A percentile compares a stretch with the other conserved stretches of the same genome.
These are phyloP conservation scores for Sternarchorhynchus goeldii DNA, from an alignment of 2,797 vertebrate species.

Conservation along the genomic window DNA sequence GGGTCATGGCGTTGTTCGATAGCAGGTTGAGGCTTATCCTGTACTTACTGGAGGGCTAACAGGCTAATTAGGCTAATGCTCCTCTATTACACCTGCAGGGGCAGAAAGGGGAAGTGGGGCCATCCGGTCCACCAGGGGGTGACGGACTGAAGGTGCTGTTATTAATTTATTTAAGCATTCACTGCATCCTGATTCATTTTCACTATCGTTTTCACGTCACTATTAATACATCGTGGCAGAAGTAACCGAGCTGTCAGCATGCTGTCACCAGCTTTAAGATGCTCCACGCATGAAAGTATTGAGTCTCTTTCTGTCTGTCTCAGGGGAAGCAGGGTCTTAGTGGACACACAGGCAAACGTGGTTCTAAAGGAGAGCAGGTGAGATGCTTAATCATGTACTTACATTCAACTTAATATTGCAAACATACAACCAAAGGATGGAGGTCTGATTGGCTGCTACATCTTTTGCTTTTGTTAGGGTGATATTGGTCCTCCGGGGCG, in stretches of 20 bases:
- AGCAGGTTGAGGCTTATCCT: constrained; percentile 1
- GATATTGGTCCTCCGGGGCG: constrained; percentile 71
- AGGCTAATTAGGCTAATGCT: constrained; percentile 31
- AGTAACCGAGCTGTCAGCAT: too few relatives aligned
- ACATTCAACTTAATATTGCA: not conserved
- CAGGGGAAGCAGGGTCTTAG: constrained; percentile 72
- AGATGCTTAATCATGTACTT: constrained; percentile 24
- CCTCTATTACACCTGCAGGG: constrained; percentile 66
- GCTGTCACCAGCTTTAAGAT: not conserved
- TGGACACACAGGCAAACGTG: constrained; percentile 67
- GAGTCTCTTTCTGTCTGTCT: constrained; percentile 40
- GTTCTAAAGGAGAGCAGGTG: constrained; percentile 81
- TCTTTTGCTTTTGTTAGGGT: constrained; percentile 68
- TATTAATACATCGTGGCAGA: too few relatives aligned
- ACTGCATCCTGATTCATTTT: not conserved
- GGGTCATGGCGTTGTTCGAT: not conserved
- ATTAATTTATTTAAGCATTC: not conserved
- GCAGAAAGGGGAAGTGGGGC: constrained; percentile 70
- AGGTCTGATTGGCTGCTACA: not conserved
- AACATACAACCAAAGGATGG: not conserved
- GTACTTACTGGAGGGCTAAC: constrained; percentile 4
- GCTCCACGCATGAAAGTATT: not conserved
- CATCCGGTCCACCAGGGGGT: constrained; percentile 71
- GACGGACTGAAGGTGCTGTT: constrained; percentile 75
- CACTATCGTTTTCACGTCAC: too few relatives aligned